Evolutionary conservation across 1,140 invertebrate genomes (phyloP).

Genomic region (Catajapyx aquilonaris): DNA sequence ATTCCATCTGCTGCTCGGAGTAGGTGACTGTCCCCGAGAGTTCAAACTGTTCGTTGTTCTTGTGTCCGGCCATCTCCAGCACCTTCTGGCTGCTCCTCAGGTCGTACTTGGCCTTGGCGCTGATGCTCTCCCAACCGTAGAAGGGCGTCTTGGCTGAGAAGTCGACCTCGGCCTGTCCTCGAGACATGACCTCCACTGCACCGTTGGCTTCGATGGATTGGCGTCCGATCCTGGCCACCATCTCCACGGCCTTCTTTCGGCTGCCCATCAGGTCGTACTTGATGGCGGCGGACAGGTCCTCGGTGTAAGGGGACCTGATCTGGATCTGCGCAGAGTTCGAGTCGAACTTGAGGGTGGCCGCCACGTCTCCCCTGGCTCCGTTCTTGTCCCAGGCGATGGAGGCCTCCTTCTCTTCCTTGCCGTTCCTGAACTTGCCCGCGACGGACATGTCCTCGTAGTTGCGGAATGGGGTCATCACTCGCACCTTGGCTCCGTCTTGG

Average conservation of each 20-base stretch:
- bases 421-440: conserved; percentile 5
- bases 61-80: background rate
- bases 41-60: background rate
- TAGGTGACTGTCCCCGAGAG: background rate
- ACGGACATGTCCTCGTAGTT: conserved; percentile 9
- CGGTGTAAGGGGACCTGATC: conserved; percentile 7
- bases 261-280: conserved; percentile 4
- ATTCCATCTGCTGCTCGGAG: background rate
- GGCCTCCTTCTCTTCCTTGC: conserved; percentile 1
- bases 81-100: background rate
- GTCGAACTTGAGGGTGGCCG: conserved; percentile 4
- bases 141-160: conserved; percentile 5
- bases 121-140: conserved; percentile 2
- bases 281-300: conserved; percentile 4
- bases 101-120: conserved; percentile 3
- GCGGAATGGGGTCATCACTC: conserved; percentile 10
- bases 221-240: background rate
- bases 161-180: background rate
- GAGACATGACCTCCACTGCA: background rate
- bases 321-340: conserved; percentile 1
- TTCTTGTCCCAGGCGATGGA: conserved; percentile 2
- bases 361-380: conserved; percentile 4
- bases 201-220: background rate
- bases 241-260: background rate
- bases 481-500: conserved; percentile 4